Percentiles rank a stretch among this genome's conserved stretches.
Evolutionary conservation across 2,113 vertebrate genomes (phyloP).

Genomic region (Catharus bicknelli): DNA sequence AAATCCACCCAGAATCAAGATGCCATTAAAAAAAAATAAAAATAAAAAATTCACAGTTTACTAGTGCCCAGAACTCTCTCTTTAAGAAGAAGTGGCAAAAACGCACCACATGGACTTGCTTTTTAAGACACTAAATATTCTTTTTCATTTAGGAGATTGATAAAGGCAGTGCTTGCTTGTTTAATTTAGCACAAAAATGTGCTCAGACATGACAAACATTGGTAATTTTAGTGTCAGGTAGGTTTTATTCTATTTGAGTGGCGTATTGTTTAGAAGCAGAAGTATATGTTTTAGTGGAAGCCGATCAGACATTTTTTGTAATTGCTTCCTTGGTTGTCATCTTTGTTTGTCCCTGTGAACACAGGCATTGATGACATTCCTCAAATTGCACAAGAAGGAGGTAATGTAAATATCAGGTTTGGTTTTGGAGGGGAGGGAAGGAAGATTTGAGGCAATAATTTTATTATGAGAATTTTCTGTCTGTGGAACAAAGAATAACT

Average conservation of each 20-base stretch:
- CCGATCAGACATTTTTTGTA: not conserved
- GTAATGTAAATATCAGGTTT: not conserved
- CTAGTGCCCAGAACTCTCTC: slow-evolving; percentile 52
- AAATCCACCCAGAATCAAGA: slow-evolving; percentile 70
- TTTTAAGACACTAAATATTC: not conserved
- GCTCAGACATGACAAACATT: slow-evolving; percentile 15
- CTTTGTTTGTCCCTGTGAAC: not conserved
- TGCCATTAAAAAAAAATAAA: not conserved
- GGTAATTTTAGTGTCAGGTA: slow-evolving; percentile 19
- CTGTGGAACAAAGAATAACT: not conserved
- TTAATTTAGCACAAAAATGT: slow-evolving; percentile 33
- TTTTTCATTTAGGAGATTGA: not conserved
- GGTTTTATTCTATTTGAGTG: slow-evolving; percentile 24
- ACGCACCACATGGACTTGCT: not conserved
- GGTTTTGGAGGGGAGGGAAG: not conserved
- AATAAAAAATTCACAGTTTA: slow-evolving; percentile 6
- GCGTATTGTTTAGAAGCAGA: slow-evolving; percentile 23
- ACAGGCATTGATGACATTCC: not conserved
- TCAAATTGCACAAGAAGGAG: not conserved
- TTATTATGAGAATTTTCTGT: not conserved
- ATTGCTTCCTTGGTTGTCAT: slow-evolving; percentile 14
- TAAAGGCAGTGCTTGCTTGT: not conserved
- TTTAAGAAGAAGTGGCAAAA: slow-evolving; percentile 43
- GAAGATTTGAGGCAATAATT: not conserved
- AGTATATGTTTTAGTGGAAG: slow-evolving; percentile 29